Conservation (phyloP, 2,888 invertebrate genomes). For the Mythimna lalbum region DNA sequence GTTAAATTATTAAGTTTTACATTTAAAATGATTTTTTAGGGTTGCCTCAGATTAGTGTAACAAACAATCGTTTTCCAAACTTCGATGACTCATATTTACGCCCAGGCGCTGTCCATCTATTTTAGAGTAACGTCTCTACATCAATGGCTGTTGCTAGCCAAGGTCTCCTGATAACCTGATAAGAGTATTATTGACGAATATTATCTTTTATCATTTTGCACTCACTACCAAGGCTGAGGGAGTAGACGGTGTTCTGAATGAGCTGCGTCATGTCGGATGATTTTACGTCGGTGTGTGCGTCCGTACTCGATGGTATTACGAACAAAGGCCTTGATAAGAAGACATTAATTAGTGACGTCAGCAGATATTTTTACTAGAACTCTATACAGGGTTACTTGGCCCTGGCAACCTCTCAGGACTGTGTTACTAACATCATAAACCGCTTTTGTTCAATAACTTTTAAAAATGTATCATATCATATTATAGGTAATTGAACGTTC, state of each 20-base stretch:
- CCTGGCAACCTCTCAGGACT: no score
- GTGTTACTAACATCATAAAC: no score
- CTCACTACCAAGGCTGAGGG: constrained; percentile 3
- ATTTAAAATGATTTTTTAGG: not conserved
- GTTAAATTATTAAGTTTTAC: no score
- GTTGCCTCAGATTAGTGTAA: not conserved
- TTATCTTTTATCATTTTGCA: constrained; percentile 40
- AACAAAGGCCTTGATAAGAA: constrained; percentile 1
- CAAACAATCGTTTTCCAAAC: not conserved
- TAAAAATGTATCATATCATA: no score
- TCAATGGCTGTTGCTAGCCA: constrained; percentile 33
- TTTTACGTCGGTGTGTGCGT: not conserved
- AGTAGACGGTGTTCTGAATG: not conserved
- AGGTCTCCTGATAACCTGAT: constrained; percentile 41
- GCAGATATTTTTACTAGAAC: not conserved
- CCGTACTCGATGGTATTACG: not conserved
- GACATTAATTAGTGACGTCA: constrained; percentile 3
- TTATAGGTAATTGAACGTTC: no score
- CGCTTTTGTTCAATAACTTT: no score
- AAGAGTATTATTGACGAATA: constrained; percentile 30
- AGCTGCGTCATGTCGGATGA: constrained; percentile 18
- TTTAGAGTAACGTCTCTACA: constrained; percentile 1
- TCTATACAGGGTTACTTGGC: not conserved
- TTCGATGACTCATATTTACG: not conserved
- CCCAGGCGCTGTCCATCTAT: not conserved